A percentile compares a stretch with the other conserved stretches of the same genome.
Conservation (phyloP, 2,888 invertebrate genomes). For the Fissipunctia ypsillon region DNA sequence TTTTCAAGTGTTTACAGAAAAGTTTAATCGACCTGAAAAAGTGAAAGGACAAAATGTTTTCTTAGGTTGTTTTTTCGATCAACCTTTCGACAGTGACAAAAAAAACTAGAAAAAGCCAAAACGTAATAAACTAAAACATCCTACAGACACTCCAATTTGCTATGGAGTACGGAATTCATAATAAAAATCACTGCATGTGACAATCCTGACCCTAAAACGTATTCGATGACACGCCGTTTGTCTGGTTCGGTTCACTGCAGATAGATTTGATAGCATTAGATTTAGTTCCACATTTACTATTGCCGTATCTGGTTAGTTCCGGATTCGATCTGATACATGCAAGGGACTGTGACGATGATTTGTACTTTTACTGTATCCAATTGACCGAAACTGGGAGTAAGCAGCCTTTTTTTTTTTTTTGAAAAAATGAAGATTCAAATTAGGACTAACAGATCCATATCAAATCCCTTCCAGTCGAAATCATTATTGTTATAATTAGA, state of each 20-base stretch:
- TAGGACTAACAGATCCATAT: neutral
- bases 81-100: neutral
- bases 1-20: constrained; percentile 14
- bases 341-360: neutral
- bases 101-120: no score
- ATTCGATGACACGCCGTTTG: constrained; percentile 59
- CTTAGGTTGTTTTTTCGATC: neutral
- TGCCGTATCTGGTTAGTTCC: constrained; percentile 35
- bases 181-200: constrained; percentile 48
- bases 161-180: constrained; percentile 6
- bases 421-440: neutral
- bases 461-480: neutral
- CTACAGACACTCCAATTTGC: neutral
- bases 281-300: constrained; percentile 28
- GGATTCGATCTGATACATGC: constrained; percentile 3
- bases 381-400: neutral
- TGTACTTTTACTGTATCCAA: constrained; percentile 9
- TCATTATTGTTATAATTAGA: no score
- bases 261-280: constrained; percentile 51
- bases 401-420: no score
- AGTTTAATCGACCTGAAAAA: constrained; percentile 19
- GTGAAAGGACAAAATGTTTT: constrained; percentile 1
- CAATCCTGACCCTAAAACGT: constrained; percentile 56
- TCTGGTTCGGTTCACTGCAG: constrained; percentile 51
- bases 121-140: neutral